Percentiles rank a stretch among this genome's conserved stretches.
Evolutionary conservation across 2,888 invertebrate genomes (phyloP).

Genomic region (Hetaerina titia): DNA sequence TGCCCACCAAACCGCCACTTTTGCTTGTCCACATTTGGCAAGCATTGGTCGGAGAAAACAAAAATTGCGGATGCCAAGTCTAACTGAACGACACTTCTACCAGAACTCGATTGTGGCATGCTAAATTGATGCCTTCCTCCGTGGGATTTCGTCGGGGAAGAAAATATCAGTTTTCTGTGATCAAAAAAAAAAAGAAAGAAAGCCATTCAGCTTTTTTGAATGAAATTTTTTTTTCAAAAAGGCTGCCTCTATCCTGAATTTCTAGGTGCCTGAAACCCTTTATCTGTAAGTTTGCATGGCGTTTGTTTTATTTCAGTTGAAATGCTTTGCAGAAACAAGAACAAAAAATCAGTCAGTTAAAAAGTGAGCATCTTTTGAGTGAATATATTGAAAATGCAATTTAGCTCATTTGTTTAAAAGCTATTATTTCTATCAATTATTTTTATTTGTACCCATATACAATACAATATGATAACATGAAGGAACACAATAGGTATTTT

Average conservation of each 20-base stretch:
- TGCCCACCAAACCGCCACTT: not conserved
- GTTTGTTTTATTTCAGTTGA: not conserved
- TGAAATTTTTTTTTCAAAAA: not conserved
- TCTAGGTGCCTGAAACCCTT: not conserved
- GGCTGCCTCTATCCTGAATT: slow-evolving; percentile 22
- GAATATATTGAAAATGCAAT: not conserved
- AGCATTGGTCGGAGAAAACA: not conserved
- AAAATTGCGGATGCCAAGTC: slow-evolving; percentile 27
- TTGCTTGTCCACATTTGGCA: not conserved
- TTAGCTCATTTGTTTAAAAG: not conserved
- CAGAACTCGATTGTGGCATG: not conserved
- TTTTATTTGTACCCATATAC: not conserved
- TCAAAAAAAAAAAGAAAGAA: not conserved
- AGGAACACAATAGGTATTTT: too few species aligned
- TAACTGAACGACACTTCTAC: not conserved
- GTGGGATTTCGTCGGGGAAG: not conserved
- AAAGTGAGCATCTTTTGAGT: not conserved
- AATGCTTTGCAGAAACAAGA: slow-evolving; percentile 5
- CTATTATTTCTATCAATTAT: not conserved
- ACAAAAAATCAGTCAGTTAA: not conserved
- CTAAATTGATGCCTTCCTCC: not conserved
- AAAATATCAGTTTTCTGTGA: not conserved
- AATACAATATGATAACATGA: not conserved
- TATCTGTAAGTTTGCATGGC: slow-evolving; percentile 17
- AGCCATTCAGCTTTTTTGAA: not conserved